Base-by-base conservation (phyloP, 2,888 invertebrate species). In the Halictus ligatus region DNA sequence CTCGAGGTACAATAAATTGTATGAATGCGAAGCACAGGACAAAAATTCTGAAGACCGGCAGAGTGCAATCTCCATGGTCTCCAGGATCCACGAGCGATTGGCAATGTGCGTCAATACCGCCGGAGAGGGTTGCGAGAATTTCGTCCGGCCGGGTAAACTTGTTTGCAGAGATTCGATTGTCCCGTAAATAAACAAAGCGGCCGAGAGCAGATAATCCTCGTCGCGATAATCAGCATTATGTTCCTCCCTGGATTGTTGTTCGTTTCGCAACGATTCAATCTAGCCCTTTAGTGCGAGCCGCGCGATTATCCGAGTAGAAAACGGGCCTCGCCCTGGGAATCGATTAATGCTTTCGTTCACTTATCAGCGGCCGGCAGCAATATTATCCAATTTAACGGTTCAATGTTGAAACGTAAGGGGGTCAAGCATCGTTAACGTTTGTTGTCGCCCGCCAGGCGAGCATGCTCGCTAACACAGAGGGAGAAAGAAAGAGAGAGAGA, bases 371-470 rank as follows among this genome's bases (percentile, higher is more conserved):
- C 1, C 21, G 35, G 13, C 21, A 13, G 71, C 15, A 18, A n/a
- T 29, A 15, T 35, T 73, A 80, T 58, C n/a, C 54, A 74, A 80
- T 43, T 46, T 67, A 80, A 67, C 25, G 15, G 21, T 25, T 40
- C 69, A 35, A n/a, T 10, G 40, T 60, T 18, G 29, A 43, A 69
- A 83, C 54, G 69, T 43, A 72, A 83, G 43, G 46, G 21, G 71
- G 43, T 64, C n/a, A 71, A 48, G 29, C 43, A 8, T 60, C 76
- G 71, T 83, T 77, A 67, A 67, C 50, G 35, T 50, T 75, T 21
- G 71, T 72, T 75, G 69, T 71, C 29, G 46, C 67, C 25, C 46
- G 40, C 25, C 29, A 29, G 73, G 29, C 29, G 50, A 43, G 69
- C 13, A 35, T n/a, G 35, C 43, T 43, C 5, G 13, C 46, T 25